Conservation (phyloP, 2,888 invertebrate species). For the Hyppa rectilinea region DNA sequence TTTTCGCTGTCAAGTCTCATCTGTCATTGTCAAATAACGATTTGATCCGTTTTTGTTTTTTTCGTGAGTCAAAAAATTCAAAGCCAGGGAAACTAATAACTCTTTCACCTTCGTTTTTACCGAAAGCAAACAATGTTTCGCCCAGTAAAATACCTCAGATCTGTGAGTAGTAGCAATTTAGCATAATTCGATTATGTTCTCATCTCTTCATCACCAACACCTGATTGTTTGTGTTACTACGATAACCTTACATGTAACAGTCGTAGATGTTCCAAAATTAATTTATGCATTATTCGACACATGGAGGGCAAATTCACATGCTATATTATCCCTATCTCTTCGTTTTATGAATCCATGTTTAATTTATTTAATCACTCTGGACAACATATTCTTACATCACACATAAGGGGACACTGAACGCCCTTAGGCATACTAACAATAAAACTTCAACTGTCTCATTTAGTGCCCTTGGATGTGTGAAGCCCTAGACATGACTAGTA, state of each 20-base stretch:
- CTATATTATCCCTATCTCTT: not conserved
- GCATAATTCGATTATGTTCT: not conserved
- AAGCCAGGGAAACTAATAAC: not conserved
- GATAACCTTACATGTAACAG: slow-evolving; percentile 4
- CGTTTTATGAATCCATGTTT: not conserved
- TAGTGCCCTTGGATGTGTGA: no score
- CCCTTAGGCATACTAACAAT: no score
- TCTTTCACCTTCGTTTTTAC: not conserved
- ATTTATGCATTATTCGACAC: not conserved
- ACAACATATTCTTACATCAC: slow-evolving; percentile 2
- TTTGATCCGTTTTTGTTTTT: slow-evolving; percentile 38
- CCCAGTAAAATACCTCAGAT: slow-evolving; percentile 46
- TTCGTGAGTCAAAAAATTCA: slow-evolving; percentile 1
- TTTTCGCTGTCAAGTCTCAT: not conserved
- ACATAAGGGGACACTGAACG: no score
- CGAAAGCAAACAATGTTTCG: slow-evolving; percentile 50
- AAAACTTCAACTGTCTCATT: no score
- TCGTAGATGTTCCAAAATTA: not conserved
- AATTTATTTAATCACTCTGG: not conserved
- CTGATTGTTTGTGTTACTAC: not conserved
- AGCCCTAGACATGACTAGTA: not conserved
- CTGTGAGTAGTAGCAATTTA: slow-evolving; percentile 49
- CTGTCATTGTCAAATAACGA: slow-evolving; percentile 11
- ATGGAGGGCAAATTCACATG: not conserved
- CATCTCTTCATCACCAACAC: not conserved